phyloP scores from a whole-genome alignment of 1,140 invertebrate species.

The Hylaeus anthracinus region DNA sequence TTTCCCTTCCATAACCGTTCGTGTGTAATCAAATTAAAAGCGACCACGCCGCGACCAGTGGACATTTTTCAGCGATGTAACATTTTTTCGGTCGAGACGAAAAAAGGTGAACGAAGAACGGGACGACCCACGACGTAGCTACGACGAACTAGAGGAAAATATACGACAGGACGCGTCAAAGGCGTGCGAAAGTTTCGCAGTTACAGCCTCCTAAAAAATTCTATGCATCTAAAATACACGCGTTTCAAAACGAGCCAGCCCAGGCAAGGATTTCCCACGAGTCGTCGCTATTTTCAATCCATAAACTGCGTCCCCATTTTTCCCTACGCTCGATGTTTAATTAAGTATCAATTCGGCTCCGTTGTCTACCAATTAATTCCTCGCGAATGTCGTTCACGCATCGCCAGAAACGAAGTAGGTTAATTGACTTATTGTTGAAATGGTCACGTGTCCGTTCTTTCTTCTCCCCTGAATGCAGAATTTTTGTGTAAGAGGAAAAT shows the following conservation, averaged over 20 bases:
- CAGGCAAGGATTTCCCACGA: conserved; percentile 55
- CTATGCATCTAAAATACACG: conserved; percentile 61
- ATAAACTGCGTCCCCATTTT: background rate
- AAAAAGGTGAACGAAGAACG: too few species aligned
- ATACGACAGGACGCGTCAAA: conserved; percentile 19
- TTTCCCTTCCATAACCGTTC: background rate
- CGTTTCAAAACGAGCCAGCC: conserved; percentile 17
- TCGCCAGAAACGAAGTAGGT: background rate
- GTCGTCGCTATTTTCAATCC: conserved; percentile 30
- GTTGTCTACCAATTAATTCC: background rate
- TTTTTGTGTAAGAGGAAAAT: too few species aligned
- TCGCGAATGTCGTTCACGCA: too few species aligned
- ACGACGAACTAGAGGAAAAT: background rate
- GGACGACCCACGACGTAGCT: background rate
- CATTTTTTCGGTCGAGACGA: background rate
- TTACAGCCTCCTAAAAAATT: conserved; percentile 58
- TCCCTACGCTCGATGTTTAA: background rate
- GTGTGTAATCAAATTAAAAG: background rate
- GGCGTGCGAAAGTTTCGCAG: conserved; percentile 29
- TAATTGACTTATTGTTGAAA: background rate
- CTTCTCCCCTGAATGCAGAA: too few species aligned
- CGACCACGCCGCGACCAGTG: too few species aligned
- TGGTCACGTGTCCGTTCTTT: background rate
- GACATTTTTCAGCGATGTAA: background rate
- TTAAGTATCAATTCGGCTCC: background rate